These are phyloP conservation scores for Heteromyza rotundicornis DNA, from an alignment of 2,888 invertebrate species.

Conservation along the genomic window DNA sequence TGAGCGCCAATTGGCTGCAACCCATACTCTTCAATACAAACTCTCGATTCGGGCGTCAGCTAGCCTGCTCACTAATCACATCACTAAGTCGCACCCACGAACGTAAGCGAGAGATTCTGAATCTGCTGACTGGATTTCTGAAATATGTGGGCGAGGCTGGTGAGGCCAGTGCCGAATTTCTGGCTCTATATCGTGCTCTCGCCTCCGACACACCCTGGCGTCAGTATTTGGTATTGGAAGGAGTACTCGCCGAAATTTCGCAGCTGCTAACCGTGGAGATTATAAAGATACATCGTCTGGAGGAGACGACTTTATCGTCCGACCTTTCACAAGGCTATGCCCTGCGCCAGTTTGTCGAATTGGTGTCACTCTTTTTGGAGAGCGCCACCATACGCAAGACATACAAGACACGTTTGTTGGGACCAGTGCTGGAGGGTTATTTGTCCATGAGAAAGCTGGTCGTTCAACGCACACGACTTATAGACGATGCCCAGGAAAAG, in stretches of 20 bases:
- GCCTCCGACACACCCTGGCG: conserved; percentile 91
- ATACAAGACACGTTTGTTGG: conserved; percentile 88
- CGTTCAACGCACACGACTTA: conserved; percentile 91
- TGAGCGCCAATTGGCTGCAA: conserved; percentile 79
- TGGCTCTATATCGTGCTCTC: conserved; percentile 83
- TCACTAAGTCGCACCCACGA: conserved; percentile 76
- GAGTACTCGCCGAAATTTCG: conserved; percentile 84
- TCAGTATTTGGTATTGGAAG: conserved; percentile 87
- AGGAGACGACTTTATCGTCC: conserved; percentile 91
- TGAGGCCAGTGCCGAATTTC: conserved; percentile 90
- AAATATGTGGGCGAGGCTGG: conserved; percentile 86
- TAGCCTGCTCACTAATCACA: conserved; percentile 88
- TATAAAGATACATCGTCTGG: conserved; percentile 83
- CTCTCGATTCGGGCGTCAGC: conserved; percentile 85
- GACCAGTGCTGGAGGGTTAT: conserved; percentile 80
- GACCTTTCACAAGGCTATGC: conserved; percentile 95
- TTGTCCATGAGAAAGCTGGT: conserved; percentile 87
- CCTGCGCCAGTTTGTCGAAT: conserved; percentile 85
- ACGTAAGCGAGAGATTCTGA: conserved; percentile 77
- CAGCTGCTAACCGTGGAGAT: conserved; percentile 88
- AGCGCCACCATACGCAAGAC: conserved; percentile 86
- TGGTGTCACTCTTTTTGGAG: conserved; percentile 86
- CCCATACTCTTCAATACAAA: conserved; percentile 92
- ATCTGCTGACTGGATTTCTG: conserved; percentile 86
- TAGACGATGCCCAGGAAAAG: conserved; percentile 96